Conservation (phyloP, 2,888 invertebrate species). For the Tolmerus cingulatus region DNA sequence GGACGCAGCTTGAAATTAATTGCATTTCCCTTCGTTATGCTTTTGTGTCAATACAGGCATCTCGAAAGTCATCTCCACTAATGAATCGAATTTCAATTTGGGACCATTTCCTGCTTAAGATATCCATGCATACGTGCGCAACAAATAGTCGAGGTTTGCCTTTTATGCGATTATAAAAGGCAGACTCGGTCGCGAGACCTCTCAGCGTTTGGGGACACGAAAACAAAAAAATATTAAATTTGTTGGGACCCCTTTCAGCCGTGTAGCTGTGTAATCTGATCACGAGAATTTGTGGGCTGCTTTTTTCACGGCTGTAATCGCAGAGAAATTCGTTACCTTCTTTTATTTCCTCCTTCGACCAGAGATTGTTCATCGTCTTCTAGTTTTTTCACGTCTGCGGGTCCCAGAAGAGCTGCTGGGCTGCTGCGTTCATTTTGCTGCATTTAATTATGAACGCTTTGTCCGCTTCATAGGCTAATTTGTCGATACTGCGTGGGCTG, state of each 20-base stretch:
- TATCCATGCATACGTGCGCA: conserved; percentile 13
- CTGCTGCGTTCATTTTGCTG: background rate
- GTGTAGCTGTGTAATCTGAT: background rate
- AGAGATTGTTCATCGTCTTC: background rate
- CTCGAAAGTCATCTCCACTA: conserved; percentile 25
- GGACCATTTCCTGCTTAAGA: conserved; percentile 33
- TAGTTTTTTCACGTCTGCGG: background rate
- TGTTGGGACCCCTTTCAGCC: background rate
- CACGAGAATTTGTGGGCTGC: background rate
- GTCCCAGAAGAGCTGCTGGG: background rate
- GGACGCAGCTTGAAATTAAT: background rate
- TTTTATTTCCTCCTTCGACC: background rate
- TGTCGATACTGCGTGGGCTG: background rate
- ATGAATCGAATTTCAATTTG: conserved; percentile 31
- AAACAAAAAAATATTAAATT: background rate
- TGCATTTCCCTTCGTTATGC: background rate
- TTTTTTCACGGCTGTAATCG: background rate
- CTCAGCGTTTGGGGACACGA: background rate
- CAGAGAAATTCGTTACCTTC: background rate
- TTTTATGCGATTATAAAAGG: background rate
- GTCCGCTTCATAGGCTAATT: background rate
- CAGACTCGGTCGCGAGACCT: background rate
- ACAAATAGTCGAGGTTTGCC: background rate
- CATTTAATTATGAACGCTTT: background rate
- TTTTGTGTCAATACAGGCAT: background rate